Percentiles rank a stretch among this genome's conserved stretches.
Evolutionary conservation across 64 coral and sea anemone species (phyloP).

Genomic region (Pocillopora verrucosa): DNA sequence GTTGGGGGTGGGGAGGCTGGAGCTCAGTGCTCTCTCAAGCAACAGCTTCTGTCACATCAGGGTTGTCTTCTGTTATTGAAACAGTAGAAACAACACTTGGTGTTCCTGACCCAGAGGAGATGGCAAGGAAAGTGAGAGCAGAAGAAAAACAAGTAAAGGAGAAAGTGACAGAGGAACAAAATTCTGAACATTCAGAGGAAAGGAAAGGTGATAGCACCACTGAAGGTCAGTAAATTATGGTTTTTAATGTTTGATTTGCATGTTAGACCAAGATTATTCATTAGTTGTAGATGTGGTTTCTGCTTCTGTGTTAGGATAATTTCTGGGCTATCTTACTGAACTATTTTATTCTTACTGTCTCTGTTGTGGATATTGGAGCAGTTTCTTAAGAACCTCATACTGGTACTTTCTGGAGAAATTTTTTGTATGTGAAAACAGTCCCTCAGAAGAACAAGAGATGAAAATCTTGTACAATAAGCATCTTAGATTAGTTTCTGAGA

Average conservation of each 20-base stretch:
- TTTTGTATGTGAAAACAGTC: too few relatives aligned
- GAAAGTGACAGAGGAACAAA: constrained; percentile 23
- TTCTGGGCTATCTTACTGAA: too few relatives aligned
- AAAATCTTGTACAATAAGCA: too few relatives aligned
- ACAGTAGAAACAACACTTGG: constrained; percentile 91
- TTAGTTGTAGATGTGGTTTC: too few relatives aligned
- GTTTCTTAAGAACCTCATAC: too few relatives aligned
- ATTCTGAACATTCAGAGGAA: neutral
- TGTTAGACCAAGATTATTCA: too few relatives aligned
- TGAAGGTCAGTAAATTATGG: constrained; percentile 14
- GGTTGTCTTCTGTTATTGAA: constrained; percentile 91
- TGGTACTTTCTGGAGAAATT: too few relatives aligned
- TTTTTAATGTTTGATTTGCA: neutral
- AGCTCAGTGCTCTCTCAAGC: constrained; percentile 86
- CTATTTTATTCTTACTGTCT: too few relatives aligned
- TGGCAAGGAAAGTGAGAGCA: constrained; percentile 68
- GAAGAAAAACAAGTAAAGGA: constrained; percentile 64
- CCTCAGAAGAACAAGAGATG: too few relatives aligned
- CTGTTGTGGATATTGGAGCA: too few relatives aligned
- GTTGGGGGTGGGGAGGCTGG: constrained; percentile 95
- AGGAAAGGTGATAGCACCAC: neutral
- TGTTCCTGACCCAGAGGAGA: constrained; percentile 89
- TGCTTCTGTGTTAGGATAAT: too few relatives aligned
- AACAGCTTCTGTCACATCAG: constrained; percentile 86
- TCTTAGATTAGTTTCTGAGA: too few relatives aligned